Evolutionary conservation across 37 sponge, comb jelly and placozoan species (phyloP).

Genomic region (Aphrocallistes beatrix): DNA sequence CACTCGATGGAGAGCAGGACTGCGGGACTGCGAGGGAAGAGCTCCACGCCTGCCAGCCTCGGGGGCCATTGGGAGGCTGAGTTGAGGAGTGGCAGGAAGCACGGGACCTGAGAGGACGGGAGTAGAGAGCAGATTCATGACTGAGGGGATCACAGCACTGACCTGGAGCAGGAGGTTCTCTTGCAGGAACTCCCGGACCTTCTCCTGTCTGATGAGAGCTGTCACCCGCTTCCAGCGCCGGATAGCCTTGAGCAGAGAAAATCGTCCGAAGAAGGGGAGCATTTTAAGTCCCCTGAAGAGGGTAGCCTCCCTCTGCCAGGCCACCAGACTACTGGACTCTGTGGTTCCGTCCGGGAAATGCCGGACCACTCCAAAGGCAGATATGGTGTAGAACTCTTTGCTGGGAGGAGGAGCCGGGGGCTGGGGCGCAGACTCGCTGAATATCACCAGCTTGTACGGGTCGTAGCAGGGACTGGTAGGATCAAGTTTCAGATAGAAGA

Average conservation of each 20-base stretch:
- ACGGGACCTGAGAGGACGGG: not conserved
- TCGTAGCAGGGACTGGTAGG: slow-evolving; percentile 23
- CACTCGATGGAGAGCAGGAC: not conserved
- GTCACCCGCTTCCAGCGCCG: slow-evolving; percentile 29
- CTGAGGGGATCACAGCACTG: no score
- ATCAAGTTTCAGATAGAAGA: slow-evolving; percentile 32
- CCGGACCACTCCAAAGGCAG: slow-evolving; percentile 66
- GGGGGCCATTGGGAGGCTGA: not conserved
- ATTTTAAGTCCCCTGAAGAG: slow-evolving; percentile 30
- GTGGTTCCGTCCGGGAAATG: slow-evolving; percentile 42
- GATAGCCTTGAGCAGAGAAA: slow-evolving; percentile 34
- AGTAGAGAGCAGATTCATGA: no score
- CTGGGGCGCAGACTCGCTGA: slow-evolving; percentile 25
- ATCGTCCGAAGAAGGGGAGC: slow-evolving; percentile 44
- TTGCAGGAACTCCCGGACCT: not conserved
- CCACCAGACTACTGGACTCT: slow-evolving; percentile 49
- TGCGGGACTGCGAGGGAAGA: not conserved
- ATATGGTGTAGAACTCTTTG: slow-evolving; percentile 50
- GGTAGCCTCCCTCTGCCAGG: slow-evolving; percentile 59
- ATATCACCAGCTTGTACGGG: slow-evolving; percentile 53
- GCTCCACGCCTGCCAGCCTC: not conserved
- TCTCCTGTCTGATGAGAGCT: not conserved
- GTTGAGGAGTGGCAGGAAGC: not conserved
- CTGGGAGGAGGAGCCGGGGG: slow-evolving; percentile 19
- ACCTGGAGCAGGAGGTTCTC: not conserved